A percentile compares a stretch with the other conserved stretches of the same genome.
Conservation (phyloP, 2,797 vertebrate genomes). For the Lepidocolaptes lacrymiger region DNA sequence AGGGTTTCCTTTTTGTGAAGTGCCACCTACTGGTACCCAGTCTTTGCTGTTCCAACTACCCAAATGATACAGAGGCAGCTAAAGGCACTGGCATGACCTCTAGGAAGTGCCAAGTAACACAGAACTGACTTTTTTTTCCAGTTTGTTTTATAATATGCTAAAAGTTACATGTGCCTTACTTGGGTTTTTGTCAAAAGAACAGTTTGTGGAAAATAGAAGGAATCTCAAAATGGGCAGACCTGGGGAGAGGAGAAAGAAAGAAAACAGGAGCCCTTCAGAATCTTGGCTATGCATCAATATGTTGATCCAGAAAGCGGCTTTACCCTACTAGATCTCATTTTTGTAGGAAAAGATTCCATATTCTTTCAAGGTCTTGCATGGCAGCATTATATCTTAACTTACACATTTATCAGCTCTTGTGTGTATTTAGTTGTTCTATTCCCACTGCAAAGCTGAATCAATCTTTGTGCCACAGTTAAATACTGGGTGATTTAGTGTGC, state of each 20-base stretch:
- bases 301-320: not conserved
- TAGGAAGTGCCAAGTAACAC: not conserved
- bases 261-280: not conserved
- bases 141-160: no score
- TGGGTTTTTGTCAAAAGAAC: not conserved
- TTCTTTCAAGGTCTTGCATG: not conserved
- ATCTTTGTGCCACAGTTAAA: constrained; percentile 31
- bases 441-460: not conserved
- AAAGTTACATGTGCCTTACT: not conserved
- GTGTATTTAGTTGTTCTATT: not conserved
- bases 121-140: not conserved
- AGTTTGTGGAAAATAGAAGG: not conserved
- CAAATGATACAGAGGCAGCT: not conserved
- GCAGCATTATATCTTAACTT: not conserved
- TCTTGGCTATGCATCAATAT: not conserved
- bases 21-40: no score
- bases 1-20: not conserved
- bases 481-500: constrained; percentile 42
- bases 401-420: not conserved
- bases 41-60: not conserved
- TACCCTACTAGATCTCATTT: not conserved
- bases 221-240: not conserved
- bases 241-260: not conserved
- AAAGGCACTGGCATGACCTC: not conserved
- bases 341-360: not conserved